phyloP scores from a whole-genome alignment of 2,113 vertebrate species.

The Serilophus lunatus region DNA sequence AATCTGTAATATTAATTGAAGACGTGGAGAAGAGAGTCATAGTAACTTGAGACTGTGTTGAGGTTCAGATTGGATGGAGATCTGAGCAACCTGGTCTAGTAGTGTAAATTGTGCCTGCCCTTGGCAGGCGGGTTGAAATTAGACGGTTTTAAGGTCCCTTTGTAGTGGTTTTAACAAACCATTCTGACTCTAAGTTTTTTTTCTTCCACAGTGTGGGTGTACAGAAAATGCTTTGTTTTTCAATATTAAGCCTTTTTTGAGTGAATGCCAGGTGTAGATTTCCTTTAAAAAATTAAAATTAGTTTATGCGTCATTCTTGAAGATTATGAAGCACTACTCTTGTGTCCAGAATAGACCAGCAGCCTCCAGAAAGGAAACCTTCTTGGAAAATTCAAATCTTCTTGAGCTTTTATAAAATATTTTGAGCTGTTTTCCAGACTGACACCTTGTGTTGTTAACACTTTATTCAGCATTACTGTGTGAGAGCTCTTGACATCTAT shows the following conservation, averaged over 20 bases:
- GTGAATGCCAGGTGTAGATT: neutral
- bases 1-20: neutral
- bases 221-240: neutral
- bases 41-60: neutral
- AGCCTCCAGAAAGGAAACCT: neutral
- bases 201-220: neutral
- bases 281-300: neutral
- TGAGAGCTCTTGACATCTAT: neutral
- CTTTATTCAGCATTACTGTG: neutral
- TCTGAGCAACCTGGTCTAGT: neutral
- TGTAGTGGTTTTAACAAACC: neutral
- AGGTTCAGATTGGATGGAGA: neutral
- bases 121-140: neutral
- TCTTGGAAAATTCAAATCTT: neutral
- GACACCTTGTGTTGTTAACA: neutral
- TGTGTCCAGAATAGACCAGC: neutral
- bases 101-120: neutral
- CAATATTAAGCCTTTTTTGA: neutral
- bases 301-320: neutral
- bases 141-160: neutral
- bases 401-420: neutral
- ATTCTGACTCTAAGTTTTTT: neutral
- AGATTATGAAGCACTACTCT: neutral
- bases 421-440: neutral
- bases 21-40: neutral